Base-by-base conservation (phyloP, 2,888 invertebrate species). In the Calameuta filiformis region DNA sequence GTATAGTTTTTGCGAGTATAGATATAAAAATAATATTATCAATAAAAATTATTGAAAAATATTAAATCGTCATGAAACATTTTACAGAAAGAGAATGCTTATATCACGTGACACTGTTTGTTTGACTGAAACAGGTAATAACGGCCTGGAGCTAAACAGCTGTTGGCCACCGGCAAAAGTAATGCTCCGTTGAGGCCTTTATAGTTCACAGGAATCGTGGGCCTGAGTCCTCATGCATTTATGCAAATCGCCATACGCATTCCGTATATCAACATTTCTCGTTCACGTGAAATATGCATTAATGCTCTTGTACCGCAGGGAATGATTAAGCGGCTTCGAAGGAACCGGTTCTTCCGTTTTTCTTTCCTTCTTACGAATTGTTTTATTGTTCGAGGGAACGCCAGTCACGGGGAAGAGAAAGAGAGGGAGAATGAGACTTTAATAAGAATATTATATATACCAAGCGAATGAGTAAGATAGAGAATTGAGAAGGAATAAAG, bases 201-300 rank as follows among this genome's bases (percentile, higher is more conserved):
- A 30, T 35, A 30, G 74, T 23, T 12, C 35, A 34, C 15, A 37
- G n/a, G 74, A 11, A 35, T 12, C 74, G 37, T 23, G 11, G 34
- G 37, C 23, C 11, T 34, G 35, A 31, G 74, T 30, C 23, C 34
- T 71, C 75, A 37, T 73, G 31, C 74, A 77, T 77, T 79, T 79
- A 79, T 77, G 79, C 71, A 77, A 77, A 77, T 79, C 74, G 74
- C 74, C 71, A 71, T 34, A 74, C 74, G 35, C 74, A 74, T 74
- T 74, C 30, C 74, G 12, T 75, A 76, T 77, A 77, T 76, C 77
- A 76, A 74, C 75, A 73, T 78, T 79, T 79, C 78, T 74, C 71
- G 69, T 76, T 77, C 75, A 73, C 80, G 76, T 35, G 77, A 80
- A 79, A 79, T 79, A 78, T 75, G 82, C 73, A 76, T 78, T 75